phyloP scores from a whole-genome alignment of 64 coral and sea anemone genomes.

The Stichodactyla mertensii region DNA sequence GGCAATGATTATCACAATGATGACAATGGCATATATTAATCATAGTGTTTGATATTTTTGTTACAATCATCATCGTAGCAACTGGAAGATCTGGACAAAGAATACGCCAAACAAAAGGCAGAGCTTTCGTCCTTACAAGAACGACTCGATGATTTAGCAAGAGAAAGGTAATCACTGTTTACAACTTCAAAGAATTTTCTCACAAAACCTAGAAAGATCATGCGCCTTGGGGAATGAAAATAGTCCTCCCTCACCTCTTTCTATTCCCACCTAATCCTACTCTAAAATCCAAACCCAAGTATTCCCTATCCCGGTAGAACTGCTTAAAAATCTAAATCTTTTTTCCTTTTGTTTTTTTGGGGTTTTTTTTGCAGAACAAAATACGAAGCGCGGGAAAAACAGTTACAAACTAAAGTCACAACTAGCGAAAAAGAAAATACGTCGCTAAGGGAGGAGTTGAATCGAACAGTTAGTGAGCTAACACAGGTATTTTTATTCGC shows the following conservation, averaged over 20 bases:
- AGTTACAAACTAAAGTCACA: conserved; percentile 50
- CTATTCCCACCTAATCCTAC: too few relatives aligned
- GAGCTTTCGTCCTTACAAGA: conserved; percentile 38
- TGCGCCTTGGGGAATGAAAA: too few relatives aligned
- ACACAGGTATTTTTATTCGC: conserved; percentile 47
- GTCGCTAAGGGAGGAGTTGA: conserved; percentile 61
- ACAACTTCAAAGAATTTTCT: not conserved
- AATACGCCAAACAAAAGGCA: conserved; percentile 45
- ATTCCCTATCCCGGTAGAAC: too few relatives aligned
- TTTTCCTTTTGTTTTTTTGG: not conserved
- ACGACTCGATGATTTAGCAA: conserved; percentile 44
- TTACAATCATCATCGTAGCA: conserved; percentile 4
- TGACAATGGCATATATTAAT: too few relatives aligned
- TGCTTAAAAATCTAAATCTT: not conserved
- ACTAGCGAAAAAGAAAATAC: conserved; percentile 72
- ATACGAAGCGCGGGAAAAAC: conserved; percentile 69
- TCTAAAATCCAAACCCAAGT: too few relatives aligned
- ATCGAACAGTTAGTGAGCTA: conserved; percentile 68
- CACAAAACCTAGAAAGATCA: not conserved
- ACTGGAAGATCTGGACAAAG: conserved; percentile 46
- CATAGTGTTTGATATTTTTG: not conserved
- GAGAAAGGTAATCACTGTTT: conserved; percentile 30
- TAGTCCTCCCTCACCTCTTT: too few relatives aligned
- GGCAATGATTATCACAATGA: too few relatives aligned
- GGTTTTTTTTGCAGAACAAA: conserved; percentile 49